Evolutionary conservation across 2,888 invertebrate species (phyloP), one percentile per base, ranked within the genome.

Genomic region (Ophion costatus): DNA sequence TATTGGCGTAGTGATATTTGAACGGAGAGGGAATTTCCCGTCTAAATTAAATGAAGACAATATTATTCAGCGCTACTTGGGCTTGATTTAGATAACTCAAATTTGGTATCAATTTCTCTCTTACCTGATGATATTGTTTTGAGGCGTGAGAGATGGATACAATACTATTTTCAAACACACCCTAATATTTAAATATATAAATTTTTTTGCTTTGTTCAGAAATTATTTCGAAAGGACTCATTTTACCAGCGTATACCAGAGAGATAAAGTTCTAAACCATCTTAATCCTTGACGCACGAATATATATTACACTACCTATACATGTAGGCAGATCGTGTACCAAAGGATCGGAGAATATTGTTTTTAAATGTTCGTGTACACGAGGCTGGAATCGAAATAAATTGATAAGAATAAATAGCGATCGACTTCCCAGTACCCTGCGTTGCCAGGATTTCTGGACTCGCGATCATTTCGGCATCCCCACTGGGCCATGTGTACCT

Each of bases 351-450:
- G 20, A 3, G 63, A 17, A 10, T 24, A 22, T 24, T 20, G 38
- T 33, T 59, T 22, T 2, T 38, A 75, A 59, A 63, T 45, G 20
- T 51, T 20, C n/a, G n/a, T 64, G 61, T 38, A 45, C 29, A 57
- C 64, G 64, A 83, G 42, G 10, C 59, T 56, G 71, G 38, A 67
- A 73, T 71, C 67, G 80, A 20, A 67, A 80, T 71, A 80, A 67
- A 80, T 79, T 74, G 74, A 77, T 76, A 75, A 11, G 51, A 78
- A 79, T 74, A 74, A 86, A 80, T 77, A 77, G 76, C 71, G 75
- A 80, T 84, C 74, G 80, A 63, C 80, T 77, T 84, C 79, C 76
- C 74, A 74, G 56, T 66, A 45, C 71, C 24, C 29, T 51, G 14
- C 3, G 45, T 38, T 59, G 33, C 42, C 24, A 11, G 24, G 4